These are phyloP conservation scores for Tetraodon nigroviridis DNA, from an alignment of 2,113 vertebrate species.

Conservation along the genomic window DNA sequence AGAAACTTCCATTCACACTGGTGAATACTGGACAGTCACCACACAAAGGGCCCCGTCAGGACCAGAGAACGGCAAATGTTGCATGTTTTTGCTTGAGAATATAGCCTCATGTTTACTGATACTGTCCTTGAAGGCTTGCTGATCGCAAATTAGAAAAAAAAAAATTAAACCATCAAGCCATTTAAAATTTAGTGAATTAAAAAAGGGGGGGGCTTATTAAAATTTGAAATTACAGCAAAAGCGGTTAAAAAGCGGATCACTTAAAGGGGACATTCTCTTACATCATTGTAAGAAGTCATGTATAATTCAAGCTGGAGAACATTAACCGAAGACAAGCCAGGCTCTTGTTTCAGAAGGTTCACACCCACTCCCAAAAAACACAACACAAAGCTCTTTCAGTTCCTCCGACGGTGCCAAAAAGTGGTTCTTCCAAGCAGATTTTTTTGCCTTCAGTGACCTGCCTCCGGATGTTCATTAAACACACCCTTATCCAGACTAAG, in stretches of 20 bases:
- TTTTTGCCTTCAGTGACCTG: slow-evolving; percentile 23
- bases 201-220: no score
- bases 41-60: slow-evolving; percentile 61
- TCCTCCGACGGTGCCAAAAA: slow-evolving; percentile 35
- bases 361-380: slow-evolving; percentile 53
- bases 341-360: slow-evolving; percentile 49
- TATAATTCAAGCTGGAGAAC: slow-evolving; percentile 3
- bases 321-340: slow-evolving; percentile 42
- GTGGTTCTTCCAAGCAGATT: slow-evolving; percentile 52
- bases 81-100: slow-evolving; percentile 47
- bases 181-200: no score
- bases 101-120: slow-evolving; percentile 19
- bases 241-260: no score
- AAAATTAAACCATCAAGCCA: neutral
- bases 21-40: slow-evolving; percentile 56
- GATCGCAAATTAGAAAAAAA: neutral
- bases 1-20: slow-evolving; percentile 47
- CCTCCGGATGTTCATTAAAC: neutral
- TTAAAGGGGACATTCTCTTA: neutral
- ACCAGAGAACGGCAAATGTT: slow-evolving; percentile 49
- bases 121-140: neutral
- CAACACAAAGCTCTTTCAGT: slow-evolving; percentile 62
- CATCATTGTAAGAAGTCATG: slow-evolving; percentile 1
- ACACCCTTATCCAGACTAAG: neutral
- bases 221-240: no score